A percentile compares a stretch with the other conserved stretches of the same genome.
Evolutionary conservation across 1,140 invertebrate genomes (phyloP).

Genomic region (Lepidotrigona ventralis): DNA sequence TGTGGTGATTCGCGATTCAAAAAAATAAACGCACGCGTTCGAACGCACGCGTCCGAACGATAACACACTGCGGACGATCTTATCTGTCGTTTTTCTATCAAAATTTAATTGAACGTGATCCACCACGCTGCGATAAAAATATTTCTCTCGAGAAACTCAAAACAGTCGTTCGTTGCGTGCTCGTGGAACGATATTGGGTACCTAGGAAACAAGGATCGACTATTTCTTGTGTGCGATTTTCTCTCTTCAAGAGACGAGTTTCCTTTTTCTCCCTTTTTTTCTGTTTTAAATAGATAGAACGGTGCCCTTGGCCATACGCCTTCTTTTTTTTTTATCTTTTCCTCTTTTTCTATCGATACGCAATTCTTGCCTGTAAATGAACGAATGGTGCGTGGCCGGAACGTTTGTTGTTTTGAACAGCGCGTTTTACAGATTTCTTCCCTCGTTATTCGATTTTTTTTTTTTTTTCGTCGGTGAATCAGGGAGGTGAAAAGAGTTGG

Average conservation of each 20-base stretch:
- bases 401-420: constrained; percentile 67
- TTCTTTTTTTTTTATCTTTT: constrained; percentile 24
- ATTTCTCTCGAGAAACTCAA: background rate
- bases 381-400: constrained; percentile 71
- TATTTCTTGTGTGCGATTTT: background rate
- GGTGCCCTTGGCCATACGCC: constrained; percentile 62
- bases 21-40: constrained; percentile 16
- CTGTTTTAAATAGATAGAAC: background rate
- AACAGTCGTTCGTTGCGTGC: background rate
- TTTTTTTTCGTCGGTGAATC: background rate
- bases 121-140: background rate
- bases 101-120: background rate
- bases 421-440: constrained; percentile 43
- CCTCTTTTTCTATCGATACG: constrained; percentile 10
- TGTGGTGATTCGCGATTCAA: background rate
- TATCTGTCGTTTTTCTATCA: background rate
- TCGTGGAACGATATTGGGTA: constrained; percentile 2
- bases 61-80: background rate
- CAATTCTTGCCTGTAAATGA: constrained; percentile 61
- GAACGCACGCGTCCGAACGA: constrained; percentile 2
- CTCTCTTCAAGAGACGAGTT: background rate
- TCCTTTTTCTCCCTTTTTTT: background rate
- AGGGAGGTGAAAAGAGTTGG: too few relatives aligned
- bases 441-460: background rate
- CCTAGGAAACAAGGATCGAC: background rate